Percentiles rank a stretch among this genome's conserved stretches.
Evolutionary conservation across 2,888 invertebrate species (phyloP).

Genomic region (Dastarcus helophoroides): DNA sequence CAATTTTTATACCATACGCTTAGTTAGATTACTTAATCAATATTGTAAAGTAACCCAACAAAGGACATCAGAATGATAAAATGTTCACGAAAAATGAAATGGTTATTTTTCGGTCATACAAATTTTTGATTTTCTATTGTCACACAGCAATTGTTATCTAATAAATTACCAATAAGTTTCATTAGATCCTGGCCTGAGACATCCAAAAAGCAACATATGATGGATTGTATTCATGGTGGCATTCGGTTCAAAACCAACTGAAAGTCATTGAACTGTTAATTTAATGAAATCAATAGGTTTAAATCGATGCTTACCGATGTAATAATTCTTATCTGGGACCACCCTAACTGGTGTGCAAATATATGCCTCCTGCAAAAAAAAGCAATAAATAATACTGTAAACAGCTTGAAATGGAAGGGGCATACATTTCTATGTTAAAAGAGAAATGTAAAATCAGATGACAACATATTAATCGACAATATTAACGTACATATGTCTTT

Average conservation of each 20-base stretch:
- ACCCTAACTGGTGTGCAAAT: conserved; percentile 84
- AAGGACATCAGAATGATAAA: too few species aligned
- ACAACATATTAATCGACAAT: conserved; percentile 1
- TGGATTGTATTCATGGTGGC: conserved; percentile 85
- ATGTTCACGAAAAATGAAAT: too few species aligned
- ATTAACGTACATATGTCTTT: not conserved
- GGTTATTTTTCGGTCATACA: too few species aligned
- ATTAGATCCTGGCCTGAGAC: conserved; percentile 63
- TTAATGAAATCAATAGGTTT: not conserved
- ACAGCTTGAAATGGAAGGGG: not conserved
- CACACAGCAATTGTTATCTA: too few species aligned
- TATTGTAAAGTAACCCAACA: conserved; percentile 3
- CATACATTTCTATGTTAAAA: conserved; percentile 5
- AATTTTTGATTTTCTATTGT: too few species aligned
- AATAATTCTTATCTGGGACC: conserved; percentile 62
- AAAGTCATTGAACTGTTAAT: conserved; percentile 22
- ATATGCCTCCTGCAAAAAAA: conserved; percentile 78
- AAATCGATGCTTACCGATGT: conserved; percentile 53
- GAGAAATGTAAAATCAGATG: conserved; percentile 7
- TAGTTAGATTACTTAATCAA: conserved; percentile 1
- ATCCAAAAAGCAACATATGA: conserved; percentile 89
- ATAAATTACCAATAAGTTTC: conserved; percentile 62
- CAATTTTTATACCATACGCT: too few species aligned
- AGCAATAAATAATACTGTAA: conserved; percentile 17
- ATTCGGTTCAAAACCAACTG: conserved; percentile 86